These are phyloP conservation scores for Procambarus virginalis DNA, from an alignment of 1,140 invertebrate species.

Conservation along the genomic window DNA sequence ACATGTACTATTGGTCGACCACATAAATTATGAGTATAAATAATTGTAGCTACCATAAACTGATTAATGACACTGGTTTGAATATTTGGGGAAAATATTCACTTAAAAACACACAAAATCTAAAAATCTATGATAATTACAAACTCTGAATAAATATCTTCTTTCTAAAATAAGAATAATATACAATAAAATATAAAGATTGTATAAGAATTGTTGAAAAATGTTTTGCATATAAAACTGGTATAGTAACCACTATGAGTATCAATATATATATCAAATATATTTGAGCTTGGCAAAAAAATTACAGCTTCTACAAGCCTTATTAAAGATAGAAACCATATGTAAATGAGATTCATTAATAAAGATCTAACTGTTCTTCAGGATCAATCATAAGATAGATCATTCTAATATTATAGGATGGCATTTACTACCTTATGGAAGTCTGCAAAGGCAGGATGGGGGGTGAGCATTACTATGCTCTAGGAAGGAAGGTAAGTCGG, in stretches of 20 bases:
- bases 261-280: constrained; percentile 38
- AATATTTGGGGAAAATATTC: constrained; percentile 15
- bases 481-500: constrained; percentile 11
- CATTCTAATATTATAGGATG: constrained; percentile 39
- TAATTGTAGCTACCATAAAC: constrained; percentile 19
- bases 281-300: constrained; percentile 51
- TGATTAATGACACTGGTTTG: neutral
- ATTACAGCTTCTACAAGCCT: constrained; percentile 49
- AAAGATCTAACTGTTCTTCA: constrained; percentile 28
- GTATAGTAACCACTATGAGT: constrained; percentile 6
- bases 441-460: constrained; percentile 42
- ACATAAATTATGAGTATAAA: constrained; percentile 22
- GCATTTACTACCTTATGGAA: constrained; percentile 53
- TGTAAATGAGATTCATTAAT: constrained; percentile 46
- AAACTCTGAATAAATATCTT: neutral
- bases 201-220: neutral
- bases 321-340: constrained; percentile 27
- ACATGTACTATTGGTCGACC: constrained; percentile 53
- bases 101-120: constrained; percentile 1
- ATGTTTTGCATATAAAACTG: constrained; percentile 29
- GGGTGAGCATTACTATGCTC: constrained; percentile 10
- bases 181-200: constrained; percentile 18
- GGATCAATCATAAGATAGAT: constrained; percentile 11
- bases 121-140: neutral
- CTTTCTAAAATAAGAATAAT: neutral